Conservation (phyloP, 2,888 invertebrate species). For the Sarcophaga rosellei region DNA sequence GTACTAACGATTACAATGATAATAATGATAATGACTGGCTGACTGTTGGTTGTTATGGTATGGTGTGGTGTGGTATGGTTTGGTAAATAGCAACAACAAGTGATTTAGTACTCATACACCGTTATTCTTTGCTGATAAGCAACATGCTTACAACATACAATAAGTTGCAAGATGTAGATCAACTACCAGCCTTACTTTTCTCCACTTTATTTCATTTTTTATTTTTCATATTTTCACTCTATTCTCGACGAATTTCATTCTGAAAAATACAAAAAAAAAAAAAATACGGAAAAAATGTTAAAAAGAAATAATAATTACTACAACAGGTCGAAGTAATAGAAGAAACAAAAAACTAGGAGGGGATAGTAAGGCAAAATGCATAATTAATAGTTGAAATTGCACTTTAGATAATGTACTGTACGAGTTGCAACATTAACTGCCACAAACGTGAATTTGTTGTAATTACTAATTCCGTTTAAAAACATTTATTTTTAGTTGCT, state of each 20-base stretch:
- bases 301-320: neutral
- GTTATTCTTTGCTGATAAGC: conserved; percentile 65
- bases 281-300: neutral
- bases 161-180: conserved; percentile 65
- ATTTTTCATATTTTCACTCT: conserved; percentile 13
- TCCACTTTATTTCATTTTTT: neutral
- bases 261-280: neutral
- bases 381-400: conserved; percentile 65
- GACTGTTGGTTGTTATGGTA: neutral
- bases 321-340: neutral
- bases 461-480: conserved; percentile 60
- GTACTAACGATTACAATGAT: neutral
- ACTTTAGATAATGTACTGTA: conserved; percentile 33
- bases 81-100: conserved; percentile 28
- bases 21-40: neutral
- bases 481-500: conserved; percentile 17
- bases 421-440: conserved; percentile 40
- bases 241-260: conserved; percentile 24
- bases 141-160: conserved; percentile 55
- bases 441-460: conserved; percentile 63
- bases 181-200: conserved; percentile 61
- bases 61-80: neutral
- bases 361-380: conserved; percentile 61
- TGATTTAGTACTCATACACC: conserved; percentile 67
- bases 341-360: neutral